Evolutionary conservation across 53 echinoderm and acorn worm species (phyloP).

Genomic region (Pentamera pediparva): DNA sequence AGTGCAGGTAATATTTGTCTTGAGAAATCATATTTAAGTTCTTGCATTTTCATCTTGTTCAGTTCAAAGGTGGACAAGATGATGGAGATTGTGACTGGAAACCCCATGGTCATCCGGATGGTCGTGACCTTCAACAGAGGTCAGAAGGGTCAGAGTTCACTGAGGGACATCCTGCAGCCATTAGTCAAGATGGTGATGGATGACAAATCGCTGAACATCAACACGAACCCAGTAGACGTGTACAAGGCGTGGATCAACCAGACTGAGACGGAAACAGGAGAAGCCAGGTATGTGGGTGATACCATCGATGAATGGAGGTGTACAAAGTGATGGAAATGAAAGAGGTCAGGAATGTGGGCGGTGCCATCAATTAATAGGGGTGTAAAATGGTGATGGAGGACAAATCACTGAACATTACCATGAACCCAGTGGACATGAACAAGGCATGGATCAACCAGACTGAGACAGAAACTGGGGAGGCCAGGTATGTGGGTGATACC

Average conservation of each 20-base stretch:
- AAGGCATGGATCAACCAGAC: slow-evolving; percentile 95
- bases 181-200: slow-evolving; percentile 91
- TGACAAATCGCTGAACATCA: slow-evolving; percentile 89
- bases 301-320: no score
- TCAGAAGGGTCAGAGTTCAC: slow-evolving; percentile 99
- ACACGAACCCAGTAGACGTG: slow-evolving; percentile 94
- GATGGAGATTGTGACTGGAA: slow-evolving; percentile 98
- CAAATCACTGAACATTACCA: slow-evolving; percentile 89
- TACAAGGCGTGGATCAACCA: slow-evolving; percentile 98
- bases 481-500: slow-evolving; percentile 43
- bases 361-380: no score
- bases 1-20: no score
- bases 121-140: slow-evolving; percentile 99
- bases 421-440: slow-evolving; percentile 95
- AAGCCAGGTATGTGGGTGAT: slow-evolving; percentile 55
- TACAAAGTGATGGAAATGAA: no score
- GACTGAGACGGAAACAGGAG: slow-evolving; percentile 92
- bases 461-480: slow-evolving; percentile 93
- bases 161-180: slow-evolving; percentile 91
- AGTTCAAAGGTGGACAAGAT: slow-evolving; percentile 97
- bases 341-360: no score
- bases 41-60: slow-evolving; percentile 16
- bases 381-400: slow-evolving; percentile 92
- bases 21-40: background rate
- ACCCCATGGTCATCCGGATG: slow-evolving; percentile 99